Percentiles rank a stretch among this genome's conserved stretches.
Evolutionary conservation across 2,888 invertebrate species (phyloP).

Genomic region (Alentia gelatinosa): DNA sequence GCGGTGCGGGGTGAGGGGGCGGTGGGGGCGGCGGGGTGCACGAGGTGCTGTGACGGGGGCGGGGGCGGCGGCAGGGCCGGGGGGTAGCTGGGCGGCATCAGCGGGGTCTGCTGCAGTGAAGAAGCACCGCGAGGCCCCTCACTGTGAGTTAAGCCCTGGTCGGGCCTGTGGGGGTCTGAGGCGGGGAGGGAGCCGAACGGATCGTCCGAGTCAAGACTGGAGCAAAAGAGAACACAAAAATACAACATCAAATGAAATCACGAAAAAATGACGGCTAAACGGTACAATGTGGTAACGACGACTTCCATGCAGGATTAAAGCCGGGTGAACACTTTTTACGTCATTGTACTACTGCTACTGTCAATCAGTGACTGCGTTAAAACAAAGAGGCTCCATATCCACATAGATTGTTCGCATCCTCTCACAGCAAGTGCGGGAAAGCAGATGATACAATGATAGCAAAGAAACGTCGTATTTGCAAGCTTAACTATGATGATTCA

Average conservation of each 20-base stretch:
- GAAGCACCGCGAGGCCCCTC: background rate
- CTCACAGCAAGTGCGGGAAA: too few species aligned
- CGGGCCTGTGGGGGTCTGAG: constrained; percentile 42
- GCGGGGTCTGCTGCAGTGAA: background rate
- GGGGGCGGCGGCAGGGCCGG: background rate
- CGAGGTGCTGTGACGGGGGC: background rate
- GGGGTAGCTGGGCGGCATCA: background rate
- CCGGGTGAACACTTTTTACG: too few species aligned
- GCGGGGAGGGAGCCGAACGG: background rate
- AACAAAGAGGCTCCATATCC: too few species aligned
- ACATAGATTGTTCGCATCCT: too few species aligned
- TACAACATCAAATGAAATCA: constrained; percentile 15
- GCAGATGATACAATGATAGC: too few species aligned
- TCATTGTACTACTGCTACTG: too few species aligned
- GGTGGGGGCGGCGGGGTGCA: background rate
- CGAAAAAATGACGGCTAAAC: background rate
- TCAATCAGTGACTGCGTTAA: too few species aligned
- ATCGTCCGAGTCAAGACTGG: constrained; percentile 8
- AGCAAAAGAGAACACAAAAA: background rate
- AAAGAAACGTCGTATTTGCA: too few species aligned
- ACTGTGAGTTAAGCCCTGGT: background rate
- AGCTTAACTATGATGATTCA: too few species aligned
- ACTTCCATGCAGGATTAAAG: too few species aligned
- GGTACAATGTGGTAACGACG: background rate
- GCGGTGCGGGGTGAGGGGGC: background rate